phyloP scores from a whole-genome alignment of 2,113 vertebrate genomes.

The Eretmochelys imbricata region DNA sequence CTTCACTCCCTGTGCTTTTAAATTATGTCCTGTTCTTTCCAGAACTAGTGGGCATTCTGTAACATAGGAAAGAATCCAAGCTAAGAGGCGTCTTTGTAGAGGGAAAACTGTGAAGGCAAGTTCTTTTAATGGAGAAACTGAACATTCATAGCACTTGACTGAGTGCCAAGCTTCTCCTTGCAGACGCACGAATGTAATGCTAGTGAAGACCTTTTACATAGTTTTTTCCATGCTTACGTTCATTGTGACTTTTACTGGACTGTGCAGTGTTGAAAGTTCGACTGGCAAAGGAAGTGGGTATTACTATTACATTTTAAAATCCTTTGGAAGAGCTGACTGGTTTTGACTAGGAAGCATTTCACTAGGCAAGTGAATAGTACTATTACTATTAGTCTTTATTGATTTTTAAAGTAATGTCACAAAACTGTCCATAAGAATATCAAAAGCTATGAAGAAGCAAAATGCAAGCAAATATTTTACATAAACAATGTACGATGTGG shows the following conservation, averaged over 20 bases:
- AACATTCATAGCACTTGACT: conserved; percentile 33
- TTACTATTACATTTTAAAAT: conserved; percentile 20
- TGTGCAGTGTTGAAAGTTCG: neutral
- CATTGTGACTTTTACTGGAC: conserved; percentile 49
- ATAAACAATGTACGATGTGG: neutral
- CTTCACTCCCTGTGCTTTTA: conserved; percentile 41
- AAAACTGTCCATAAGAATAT: neutral
- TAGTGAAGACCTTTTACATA: conserved; percentile 26
- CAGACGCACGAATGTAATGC: conserved; percentile 28
- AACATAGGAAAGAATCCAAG: conserved; percentile 68
- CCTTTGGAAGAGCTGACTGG: conserved; percentile 8
- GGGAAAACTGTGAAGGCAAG: conserved; percentile 51
- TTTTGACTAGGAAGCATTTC: conserved; percentile 30
- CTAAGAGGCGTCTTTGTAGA: conserved; percentile 74
- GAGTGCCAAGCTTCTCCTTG: conserved; percentile 33
- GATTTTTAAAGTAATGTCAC: neutral
- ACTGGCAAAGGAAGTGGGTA: conserved; percentile 1
- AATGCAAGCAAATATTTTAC: neutral
- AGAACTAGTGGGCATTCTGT: conserved; percentile 61
- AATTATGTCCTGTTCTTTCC: conserved; percentile 41
- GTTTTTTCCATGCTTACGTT: conserved; percentile 45
- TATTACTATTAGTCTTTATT: neutral
- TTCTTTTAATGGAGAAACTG: conserved; percentile 65
- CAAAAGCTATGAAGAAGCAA: neutral
- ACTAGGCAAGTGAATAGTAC: neutral